A percentile compares a stretch with the other conserved stretches of the same genome.
These are phyloP conservation scores for Drosophila navojoa DNA, from an alignment of 1,140 invertebrate genomes.

Conservation along the genomic window DNA sequence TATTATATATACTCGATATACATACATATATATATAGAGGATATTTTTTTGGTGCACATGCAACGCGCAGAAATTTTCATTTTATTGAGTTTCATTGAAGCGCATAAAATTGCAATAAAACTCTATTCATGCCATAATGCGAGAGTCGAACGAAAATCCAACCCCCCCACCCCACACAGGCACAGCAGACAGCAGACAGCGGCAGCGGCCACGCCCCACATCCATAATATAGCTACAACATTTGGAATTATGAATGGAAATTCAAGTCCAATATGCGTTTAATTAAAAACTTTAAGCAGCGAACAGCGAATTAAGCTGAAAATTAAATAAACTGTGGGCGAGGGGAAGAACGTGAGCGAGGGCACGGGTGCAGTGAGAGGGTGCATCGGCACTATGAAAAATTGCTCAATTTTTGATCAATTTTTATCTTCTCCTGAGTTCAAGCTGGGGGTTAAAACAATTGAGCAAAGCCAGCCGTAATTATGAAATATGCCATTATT, in stretches of 20 bases:
- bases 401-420: constrained; percentile 21
- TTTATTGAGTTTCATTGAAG: constrained; percentile 81
- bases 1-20: constrained; percentile 18
- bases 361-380: neutral
- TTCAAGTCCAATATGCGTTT: constrained; percentile 75
- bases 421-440: constrained; percentile 14
- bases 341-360: neutral
- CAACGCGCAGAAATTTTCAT: constrained; percentile 52
- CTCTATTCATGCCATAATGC: constrained; percentile 58
- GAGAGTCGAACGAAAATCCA: constrained; percentile 39
- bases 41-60: constrained; percentile 23
- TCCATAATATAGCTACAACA: constrained; percentile 32
- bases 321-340: neutral
- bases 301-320: neutral
- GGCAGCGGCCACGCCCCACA: neutral
- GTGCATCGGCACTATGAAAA: constrained; percentile 16
- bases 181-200: neutral
- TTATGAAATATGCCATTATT: constrained; percentile 26
- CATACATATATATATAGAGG: neutral
- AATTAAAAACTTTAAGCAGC: constrained; percentile 73
- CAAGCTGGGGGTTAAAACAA: constrained; percentile 37
- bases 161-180: neutral
- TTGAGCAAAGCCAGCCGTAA: constrained; percentile 13
- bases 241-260: constrained; percentile 74
- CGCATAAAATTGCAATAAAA: constrained; percentile 80